A percentile compares a stretch with the other conserved stretches of the same genome.
Conservation (phyloP, 2,797 vertebrate genomes). For the Craterocephalus amniculus region DNA sequence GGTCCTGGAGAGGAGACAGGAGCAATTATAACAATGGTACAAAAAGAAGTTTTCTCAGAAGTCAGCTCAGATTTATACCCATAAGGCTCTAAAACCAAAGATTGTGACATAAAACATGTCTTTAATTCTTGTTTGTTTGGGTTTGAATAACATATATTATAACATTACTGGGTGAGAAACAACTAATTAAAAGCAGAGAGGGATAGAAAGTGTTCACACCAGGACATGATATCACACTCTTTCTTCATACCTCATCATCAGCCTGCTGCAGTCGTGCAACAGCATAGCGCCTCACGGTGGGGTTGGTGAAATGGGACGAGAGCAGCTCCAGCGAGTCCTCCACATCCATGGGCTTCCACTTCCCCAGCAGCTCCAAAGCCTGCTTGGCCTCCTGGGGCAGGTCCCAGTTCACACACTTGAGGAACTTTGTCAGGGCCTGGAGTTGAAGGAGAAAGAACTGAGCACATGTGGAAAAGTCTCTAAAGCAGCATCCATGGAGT, state of each 20-base stretch:
- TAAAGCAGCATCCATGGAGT: background rate
- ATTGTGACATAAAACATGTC: background rate
- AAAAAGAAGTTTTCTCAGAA: background rate
- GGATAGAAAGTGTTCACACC: background rate
- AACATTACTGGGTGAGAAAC: background rate
- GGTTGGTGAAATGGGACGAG: constrained; percentile 95
- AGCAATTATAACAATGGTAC: background rate
- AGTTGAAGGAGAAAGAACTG: background rate
- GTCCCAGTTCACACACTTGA: constrained; percentile 99
- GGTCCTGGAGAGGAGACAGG: constrained; percentile 80
- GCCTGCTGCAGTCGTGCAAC: constrained; percentile 94
- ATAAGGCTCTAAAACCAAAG: background rate
- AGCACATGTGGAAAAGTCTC: background rate
- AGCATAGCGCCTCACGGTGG: constrained; percentile 94
- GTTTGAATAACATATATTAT: too few species aligned
- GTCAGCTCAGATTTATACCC: background rate
- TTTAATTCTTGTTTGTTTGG: background rate
- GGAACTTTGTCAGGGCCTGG: constrained; percentile 98
- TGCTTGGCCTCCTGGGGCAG: constrained; percentile 98
- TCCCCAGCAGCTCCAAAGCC: constrained; percentile 94
- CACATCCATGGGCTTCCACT: constrained; percentile 99
- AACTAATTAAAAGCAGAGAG: background rate
- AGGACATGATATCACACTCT: background rate
- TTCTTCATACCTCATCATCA: constrained; percentile 90
- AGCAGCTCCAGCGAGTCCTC: constrained; percentile 96